A percentile compares a stretch with the other conserved stretches of the same genome.
phyloP scores from a whole-genome alignment of 2,797 vertebrate genomes.

The Sternarchorhynchus goeldii region DNA sequence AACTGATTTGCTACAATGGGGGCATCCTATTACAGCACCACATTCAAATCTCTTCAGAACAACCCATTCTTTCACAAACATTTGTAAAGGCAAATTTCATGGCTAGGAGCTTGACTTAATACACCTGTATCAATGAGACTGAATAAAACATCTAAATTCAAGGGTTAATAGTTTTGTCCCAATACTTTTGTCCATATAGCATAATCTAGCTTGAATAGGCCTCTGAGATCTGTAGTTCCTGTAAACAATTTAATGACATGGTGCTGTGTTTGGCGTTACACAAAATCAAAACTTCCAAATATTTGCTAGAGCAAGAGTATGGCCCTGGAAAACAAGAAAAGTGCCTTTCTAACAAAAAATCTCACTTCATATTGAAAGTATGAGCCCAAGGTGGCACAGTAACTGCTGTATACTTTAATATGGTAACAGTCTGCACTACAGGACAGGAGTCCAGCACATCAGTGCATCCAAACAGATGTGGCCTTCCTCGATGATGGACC shows the following conservation, averaged over 20 bases:
- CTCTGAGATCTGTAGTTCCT: background rate
- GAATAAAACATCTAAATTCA: no score
- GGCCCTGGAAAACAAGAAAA: background rate
- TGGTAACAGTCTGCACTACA: slow-evolving; percentile 60
- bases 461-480: slow-evolving; percentile 66
- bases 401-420: slow-evolving; percentile 49
- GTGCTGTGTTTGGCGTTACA: slow-evolving; percentile 29
- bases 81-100: no score
- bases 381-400: slow-evolving; percentile 53
- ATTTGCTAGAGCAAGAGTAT: background rate
- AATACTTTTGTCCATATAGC: no score
- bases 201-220: background rate
- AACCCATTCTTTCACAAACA: no score
- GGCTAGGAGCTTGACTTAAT: no score
- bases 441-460: slow-evolving; percentile 58
- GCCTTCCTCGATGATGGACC: slow-evolving; percentile 59
- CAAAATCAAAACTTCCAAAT: slow-evolving; percentile 4
- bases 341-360: slow-evolving; percentile 19
- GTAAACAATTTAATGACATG: background rate
- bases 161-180: no score
- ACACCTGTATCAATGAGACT: no score
- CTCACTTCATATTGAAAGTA: slow-evolving; percentile 39
- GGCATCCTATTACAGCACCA: no score
- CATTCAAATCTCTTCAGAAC: no score
- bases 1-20: no score